Conservation (phyloP, 2,888 invertebrate genomes). For the Ophion obscuratus region DNA sequence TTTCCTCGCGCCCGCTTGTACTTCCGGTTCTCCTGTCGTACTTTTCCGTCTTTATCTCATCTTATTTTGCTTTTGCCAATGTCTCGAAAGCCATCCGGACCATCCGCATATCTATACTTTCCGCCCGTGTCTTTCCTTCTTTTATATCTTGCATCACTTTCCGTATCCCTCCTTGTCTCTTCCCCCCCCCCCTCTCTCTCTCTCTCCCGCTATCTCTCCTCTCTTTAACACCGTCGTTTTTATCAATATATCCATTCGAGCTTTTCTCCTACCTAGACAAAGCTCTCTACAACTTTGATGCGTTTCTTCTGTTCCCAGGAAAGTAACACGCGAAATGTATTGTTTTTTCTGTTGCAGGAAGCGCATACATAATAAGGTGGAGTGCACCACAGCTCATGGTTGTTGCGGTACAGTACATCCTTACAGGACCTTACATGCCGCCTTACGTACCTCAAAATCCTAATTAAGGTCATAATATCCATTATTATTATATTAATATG, state of each 20-base stretch:
- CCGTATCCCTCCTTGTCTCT: too few species aligned
- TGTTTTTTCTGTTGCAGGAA: slow-evolving; percentile 79
- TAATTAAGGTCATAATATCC: slow-evolving; percentile 71
- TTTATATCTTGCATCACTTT: background rate
- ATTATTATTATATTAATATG: slow-evolving; percentile 7
- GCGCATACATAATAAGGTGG: slow-evolving; percentile 83
- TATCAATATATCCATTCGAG: slow-evolving; percentile 9
- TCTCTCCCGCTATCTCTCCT: background rate
- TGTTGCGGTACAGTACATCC: slow-evolving; percentile 82
- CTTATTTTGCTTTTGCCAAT: background rate
- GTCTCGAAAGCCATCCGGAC: background rate
- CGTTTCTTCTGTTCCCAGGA: background rate
- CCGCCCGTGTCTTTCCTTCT: too few species aligned
- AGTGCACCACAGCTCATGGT: slow-evolving; percentile 83
- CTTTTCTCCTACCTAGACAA: slow-evolving; percentile 26
- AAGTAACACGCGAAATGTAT: slow-evolving; percentile 76
- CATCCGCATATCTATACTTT: too few species aligned
- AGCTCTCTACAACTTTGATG: slow-evolving; percentile 5
- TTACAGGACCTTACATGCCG: slow-evolving; percentile 83
- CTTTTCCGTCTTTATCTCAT: background rate
- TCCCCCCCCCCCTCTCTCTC: too few species aligned
- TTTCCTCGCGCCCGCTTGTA: too few species aligned
- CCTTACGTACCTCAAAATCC: slow-evolving; percentile 80
- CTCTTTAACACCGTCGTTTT: background rate
- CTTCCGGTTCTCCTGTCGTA: background rate